Evolutionary conservation across 2,113 vertebrate species (phyloP), one percentile per base, ranked within the genome.

Genomic region (Podarcis muralis): DNA sequence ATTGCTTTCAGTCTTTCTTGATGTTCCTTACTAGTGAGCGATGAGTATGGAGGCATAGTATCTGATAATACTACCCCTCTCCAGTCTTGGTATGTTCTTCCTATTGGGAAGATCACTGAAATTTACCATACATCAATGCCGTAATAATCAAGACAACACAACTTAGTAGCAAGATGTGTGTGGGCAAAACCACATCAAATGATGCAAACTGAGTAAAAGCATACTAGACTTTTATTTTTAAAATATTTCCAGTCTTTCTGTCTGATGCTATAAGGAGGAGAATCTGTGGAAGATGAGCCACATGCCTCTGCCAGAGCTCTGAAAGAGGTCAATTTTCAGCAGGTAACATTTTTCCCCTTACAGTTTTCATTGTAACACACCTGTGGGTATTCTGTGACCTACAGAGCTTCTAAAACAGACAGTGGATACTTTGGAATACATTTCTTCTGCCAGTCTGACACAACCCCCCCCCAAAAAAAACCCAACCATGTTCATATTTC

Each of bases 91-190:
- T 94, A 57, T 40, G 11, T 0, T 75, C 48, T 93, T 18, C 80
- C 95, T 95, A 86, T 84, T 90, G 69, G 72, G 92, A 95, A 91
- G 59, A 94, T 57, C 11, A 16, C 18, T 53, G 13, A 15, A 81
- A 2, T 89, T 94, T 94, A 43, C 43, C 43, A 43, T 43, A 93
- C 88, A 93, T 92, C 66, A 91, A 93, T 85, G 18, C 0, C 0
- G 72, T 0, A 76, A 90, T 94, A 92, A 90, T 85, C 5, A 72
- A 93, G 88, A 85, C 87, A 43, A 53, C 68, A 23, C 57, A 88
- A 25, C 8, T 23, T 74, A 48, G 16, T 30, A 35, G 3, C 30
- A 32, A 37, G 18, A 16, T 13, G 30, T 57, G 66, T 77, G 32
- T 37, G 62, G 7, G 43, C 5, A 4, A 84, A 25, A 20, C 15